Conservation (phyloP, 2,113 vertebrate genomes). For the Chaetodon auriga region DNA sequence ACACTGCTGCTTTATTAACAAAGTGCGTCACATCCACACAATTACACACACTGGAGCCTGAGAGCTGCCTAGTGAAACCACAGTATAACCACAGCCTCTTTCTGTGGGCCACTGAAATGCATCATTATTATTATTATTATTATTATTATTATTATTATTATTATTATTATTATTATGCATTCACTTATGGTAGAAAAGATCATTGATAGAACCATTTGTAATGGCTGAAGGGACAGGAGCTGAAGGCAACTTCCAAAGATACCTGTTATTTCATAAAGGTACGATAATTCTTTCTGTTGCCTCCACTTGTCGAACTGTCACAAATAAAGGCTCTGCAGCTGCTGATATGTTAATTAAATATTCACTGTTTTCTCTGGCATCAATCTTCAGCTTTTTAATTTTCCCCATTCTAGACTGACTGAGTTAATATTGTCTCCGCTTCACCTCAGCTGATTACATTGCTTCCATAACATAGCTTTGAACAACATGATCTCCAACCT, state of each 20-base stretch:
- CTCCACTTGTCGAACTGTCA: not conserved
- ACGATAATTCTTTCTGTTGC: not conserved
- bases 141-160: too few relatives aligned
- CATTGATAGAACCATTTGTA: not conserved
- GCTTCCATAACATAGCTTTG: not conserved
- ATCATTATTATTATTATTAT: too few relatives aligned
- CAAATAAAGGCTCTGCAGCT: not conserved
- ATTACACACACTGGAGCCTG: not conserved
- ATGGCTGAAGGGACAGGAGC: not conserved
- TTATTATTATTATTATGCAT: too few relatives aligned
- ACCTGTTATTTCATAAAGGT: not conserved
- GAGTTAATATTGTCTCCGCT: not conserved
- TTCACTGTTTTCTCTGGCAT: conserved; percentile 4
- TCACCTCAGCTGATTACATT: not conserved
- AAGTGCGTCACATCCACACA: not conserved
- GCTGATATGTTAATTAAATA: not conserved
- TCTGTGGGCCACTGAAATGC: not conserved
- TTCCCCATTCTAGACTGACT: not conserved
- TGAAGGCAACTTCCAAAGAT: not conserved
- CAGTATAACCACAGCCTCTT: not conserved
- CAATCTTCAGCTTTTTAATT: not conserved
- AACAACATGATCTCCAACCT: not conserved
- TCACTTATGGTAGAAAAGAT: not conserved
- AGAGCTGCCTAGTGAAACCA: not conserved
- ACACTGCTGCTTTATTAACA: conserved; percentile 11